Conservation (phyloP, 2,113 vertebrate species). For the Saimiri boliviensis region DNA sequence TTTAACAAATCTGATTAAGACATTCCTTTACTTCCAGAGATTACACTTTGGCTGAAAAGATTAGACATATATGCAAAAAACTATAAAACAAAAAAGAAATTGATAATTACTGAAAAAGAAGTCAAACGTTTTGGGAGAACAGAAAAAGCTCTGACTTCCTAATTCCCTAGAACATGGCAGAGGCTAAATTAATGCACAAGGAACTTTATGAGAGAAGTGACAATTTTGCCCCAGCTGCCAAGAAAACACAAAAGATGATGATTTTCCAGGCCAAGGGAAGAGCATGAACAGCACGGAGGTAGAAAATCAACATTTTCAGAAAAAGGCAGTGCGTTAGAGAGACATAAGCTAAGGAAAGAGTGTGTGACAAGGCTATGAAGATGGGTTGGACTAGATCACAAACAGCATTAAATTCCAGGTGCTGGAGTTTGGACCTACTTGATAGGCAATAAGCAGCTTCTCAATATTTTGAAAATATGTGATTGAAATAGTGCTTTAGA, state of each 20-base stretch:
- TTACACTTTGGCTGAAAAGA: not conserved
- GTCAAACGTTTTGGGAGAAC: not conserved
- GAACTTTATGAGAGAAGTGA: not conserved
- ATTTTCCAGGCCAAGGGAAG: not conserved
- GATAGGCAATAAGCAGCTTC: not conserved
- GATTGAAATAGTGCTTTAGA: not conserved
- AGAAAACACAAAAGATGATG: not conserved
- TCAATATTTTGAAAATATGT: not conserved
- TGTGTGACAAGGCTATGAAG: not conserved
- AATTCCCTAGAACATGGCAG: not conserved
- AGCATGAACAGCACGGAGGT: not conserved
- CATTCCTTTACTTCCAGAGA: slow-evolving; percentile 17
- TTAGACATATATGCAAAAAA: not conserved
- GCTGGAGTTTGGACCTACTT: not conserved
- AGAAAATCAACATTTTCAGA: not conserved
- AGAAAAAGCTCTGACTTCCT: not conserved
- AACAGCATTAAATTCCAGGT: not conserved
- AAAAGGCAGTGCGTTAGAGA: not conserved
- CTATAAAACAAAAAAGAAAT: not conserved
- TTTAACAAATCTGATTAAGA: slow-evolving; percentile 16
- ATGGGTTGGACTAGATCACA: not conserved
- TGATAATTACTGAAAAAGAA: not conserved
- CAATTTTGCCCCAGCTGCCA: not conserved
- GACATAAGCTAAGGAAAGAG: not conserved
- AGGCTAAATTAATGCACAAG: not conserved